A percentile compares a stretch with the other conserved stretches of the same genome.
phyloP scores from a whole-genome alignment of 2,888 invertebrate species.

The Caenorhabditis plicata region DNA sequence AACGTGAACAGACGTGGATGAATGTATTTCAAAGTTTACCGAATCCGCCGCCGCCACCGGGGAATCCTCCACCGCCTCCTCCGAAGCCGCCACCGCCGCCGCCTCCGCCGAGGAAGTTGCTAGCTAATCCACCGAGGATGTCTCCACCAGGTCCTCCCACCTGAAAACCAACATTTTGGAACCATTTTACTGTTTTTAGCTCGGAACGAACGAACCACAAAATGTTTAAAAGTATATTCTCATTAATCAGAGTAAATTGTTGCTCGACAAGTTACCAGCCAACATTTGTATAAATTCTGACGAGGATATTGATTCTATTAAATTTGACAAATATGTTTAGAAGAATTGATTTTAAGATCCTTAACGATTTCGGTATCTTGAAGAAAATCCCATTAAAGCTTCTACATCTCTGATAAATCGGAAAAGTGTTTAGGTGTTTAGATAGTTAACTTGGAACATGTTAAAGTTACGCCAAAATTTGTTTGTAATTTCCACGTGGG shows the following conservation, averaged over 20 bases:
- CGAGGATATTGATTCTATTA: not conserved
- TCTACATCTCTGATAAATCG: too few species aligned
- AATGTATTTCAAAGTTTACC: slow-evolving; percentile 7
- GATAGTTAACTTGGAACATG: too few species aligned
- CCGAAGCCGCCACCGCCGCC: slow-evolving; percentile 43
- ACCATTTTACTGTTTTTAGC: too few species aligned
- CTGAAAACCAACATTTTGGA: slow-evolving; percentile 11
- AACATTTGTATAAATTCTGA: not conserved
- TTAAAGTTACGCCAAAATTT: too few species aligned
- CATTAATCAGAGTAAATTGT: too few species aligned
- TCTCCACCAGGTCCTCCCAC: slow-evolving; percentile 56
- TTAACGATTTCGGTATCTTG: too few species aligned
- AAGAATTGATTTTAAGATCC: too few species aligned
- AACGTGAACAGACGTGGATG: not conserved
- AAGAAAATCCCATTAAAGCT: too few species aligned
- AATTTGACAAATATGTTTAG: not conserved
- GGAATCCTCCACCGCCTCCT: slow-evolving; percentile 32
- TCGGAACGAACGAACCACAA: too few species aligned
- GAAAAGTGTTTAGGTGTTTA: too few species aligned
- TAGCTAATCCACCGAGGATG: slow-evolving; percentile 56
- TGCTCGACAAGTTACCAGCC: not conserved
- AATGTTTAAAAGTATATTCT: too few species aligned
- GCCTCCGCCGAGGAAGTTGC: slow-evolving; percentile 55
- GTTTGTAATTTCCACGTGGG: too few species aligned
- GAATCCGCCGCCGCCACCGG: slow-evolving; percentile 45